Conservation (phyloP, 2,888 invertebrate species). For the Sesamia inferens region DNA sequence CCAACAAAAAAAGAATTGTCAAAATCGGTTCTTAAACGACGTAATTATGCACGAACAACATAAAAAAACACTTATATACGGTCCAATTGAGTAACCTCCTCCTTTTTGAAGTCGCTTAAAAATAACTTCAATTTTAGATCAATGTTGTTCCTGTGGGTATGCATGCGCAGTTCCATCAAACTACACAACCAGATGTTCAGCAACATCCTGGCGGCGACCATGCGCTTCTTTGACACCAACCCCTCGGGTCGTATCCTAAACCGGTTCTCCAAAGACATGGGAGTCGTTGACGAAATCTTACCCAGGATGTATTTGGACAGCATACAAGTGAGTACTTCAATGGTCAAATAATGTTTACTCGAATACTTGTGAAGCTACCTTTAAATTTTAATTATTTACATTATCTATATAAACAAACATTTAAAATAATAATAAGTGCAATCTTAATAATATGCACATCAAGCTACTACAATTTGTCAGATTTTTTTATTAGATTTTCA, state of each 20-base stretch:
- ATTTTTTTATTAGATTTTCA: no score
- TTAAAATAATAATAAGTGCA: no score
- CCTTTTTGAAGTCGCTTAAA: no score
- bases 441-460: no score
- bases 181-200: constrained; percentile 95
- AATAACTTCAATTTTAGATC: constrained; percentile 87
- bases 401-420: no score
- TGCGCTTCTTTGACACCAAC: constrained; percentile 96
- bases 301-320: constrained; percentile 92
- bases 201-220: constrained; percentile 93
- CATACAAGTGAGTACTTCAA: constrained; percentile 84
- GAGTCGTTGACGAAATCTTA: constrained; percentile 93
- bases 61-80: no score
- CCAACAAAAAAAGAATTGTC: no score
- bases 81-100: no score
- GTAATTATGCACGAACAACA: no score
- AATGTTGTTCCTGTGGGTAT: constrained; percentile 92
- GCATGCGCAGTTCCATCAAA: constrained; percentile 93
- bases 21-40: no score
- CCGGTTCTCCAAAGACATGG: constrained; percentile 96
- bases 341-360: background rate
- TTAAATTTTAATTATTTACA: no score
- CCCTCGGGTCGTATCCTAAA: constrained; percentile 95
- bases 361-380: background rate
- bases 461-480: no score